Percentiles rank a stretch among this genome's conserved stretches.
phyloP scores from a whole-genome alignment of 2,888 invertebrate species.

The Ophion obscuratus region DNA sequence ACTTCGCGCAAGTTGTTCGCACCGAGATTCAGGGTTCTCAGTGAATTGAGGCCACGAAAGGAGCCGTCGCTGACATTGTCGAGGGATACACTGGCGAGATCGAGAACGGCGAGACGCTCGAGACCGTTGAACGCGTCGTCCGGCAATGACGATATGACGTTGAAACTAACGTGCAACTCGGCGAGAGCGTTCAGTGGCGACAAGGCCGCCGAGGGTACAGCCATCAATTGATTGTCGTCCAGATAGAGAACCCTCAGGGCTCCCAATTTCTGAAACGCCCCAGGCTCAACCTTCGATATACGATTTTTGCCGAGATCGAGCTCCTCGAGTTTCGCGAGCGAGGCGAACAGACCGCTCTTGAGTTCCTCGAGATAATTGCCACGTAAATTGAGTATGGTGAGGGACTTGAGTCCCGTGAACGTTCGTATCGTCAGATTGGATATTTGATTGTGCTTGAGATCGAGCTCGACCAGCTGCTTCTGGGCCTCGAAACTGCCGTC shows the following conservation, averaged over 20 bases:
- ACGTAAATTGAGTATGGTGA: conserved; percentile 92
- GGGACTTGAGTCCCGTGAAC: conserved; percentile 90
- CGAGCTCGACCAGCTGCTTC: conserved; percentile 92
- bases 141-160: conserved; percentile 91
- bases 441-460: conserved; percentile 93
- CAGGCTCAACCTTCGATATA: conserved; percentile 91
- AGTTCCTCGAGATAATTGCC: conserved; percentile 93
- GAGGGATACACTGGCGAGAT: conserved; percentile 92
- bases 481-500: conserved; percentile 92
- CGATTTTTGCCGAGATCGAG: conserved; percentile 94
- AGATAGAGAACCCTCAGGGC: conserved; percentile 92
- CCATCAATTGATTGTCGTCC: conserved; percentile 92
- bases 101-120: conserved; percentile 90
- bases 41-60: conserved; percentile 90
- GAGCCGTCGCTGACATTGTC: conserved; percentile 91
- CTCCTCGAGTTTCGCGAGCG: conserved; percentile 91
- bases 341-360: conserved; percentile 90
- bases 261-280: conserved; percentile 90
- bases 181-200: conserved; percentile 91
- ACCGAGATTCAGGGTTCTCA: conserved; percentile 91
- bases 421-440: conserved; percentile 92
- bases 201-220: conserved; percentile 91
- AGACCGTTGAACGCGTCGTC: conserved; percentile 92
- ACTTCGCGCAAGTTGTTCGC: conserved; percentile 91
- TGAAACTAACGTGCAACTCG: conserved; percentile 93